Conservation (phyloP, 2,113 vertebrate genomes). For the Cygnus buccinator region DNA sequence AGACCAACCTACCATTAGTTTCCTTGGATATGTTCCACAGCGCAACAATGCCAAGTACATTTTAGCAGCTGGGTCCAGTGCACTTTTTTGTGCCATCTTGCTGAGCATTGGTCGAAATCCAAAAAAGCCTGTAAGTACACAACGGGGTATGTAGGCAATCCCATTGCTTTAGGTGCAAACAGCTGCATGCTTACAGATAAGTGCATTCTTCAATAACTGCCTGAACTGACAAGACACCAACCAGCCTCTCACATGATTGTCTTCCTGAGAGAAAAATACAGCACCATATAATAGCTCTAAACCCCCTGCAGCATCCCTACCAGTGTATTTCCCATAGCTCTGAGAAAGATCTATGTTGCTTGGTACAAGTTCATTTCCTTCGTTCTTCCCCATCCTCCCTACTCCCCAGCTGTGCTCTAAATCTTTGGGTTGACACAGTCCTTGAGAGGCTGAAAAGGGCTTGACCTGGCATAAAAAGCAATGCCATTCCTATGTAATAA, state of each 20-base stretch:
- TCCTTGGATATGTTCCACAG: background rate
- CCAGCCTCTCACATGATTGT: background rate
- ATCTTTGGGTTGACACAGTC: background rate
- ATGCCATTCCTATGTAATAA: constrained; percentile 12
- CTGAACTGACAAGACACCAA: background rate
- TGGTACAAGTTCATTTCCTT: background rate
- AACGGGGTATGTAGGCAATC: background rate
- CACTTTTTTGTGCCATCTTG: background rate
- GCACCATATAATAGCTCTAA: background rate
- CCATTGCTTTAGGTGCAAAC: background rate
- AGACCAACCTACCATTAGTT: background rate
- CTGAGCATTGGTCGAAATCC: constrained; percentile 11
- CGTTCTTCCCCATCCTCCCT: background rate
- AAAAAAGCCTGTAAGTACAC: constrained; percentile 24
- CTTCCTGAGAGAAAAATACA: background rate
- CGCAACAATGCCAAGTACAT: background rate
- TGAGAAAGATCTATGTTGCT: background rate
- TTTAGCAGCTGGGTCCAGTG: background rate
- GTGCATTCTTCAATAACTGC: background rate
- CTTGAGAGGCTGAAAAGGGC: background rate
- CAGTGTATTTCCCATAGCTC: background rate
- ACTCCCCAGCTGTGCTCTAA: background rate
- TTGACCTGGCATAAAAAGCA: constrained; percentile 19
- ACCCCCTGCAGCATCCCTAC: background rate
- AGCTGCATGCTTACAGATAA: background rate